Evolutionary conservation across 2,113 vertebrate species (phyloP).

Genomic region (Panurus biarmicus): DNA sequence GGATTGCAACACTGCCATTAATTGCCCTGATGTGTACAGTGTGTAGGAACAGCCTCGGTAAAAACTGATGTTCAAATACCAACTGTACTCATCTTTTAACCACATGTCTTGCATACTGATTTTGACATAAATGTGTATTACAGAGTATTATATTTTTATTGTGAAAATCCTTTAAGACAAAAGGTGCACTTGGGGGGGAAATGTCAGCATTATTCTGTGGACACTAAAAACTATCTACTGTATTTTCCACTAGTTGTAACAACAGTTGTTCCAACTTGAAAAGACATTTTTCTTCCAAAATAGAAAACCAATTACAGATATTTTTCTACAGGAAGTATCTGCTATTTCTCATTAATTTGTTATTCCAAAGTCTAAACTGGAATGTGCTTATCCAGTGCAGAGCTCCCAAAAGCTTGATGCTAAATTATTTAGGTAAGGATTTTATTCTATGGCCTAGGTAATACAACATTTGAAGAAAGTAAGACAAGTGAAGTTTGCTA

Average conservation of each 20-base stretch:
- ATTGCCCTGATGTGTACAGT: conserved; percentile 3
- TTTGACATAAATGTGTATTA: neutral
- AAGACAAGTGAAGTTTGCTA: neutral
- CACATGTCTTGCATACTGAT: conserved; percentile 33
- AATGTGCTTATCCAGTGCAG: neutral
- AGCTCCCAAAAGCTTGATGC: neutral
- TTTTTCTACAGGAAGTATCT: neutral
- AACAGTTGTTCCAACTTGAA: neutral
- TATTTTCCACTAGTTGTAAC: neutral
- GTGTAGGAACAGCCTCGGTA: conserved; percentile 23
- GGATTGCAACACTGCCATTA: neutral
- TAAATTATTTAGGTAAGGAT: neutral
- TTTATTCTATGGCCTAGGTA: neutral
- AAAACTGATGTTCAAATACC: conserved; percentile 46
- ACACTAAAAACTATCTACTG: neutral
- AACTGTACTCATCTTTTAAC: conserved; percentile 18
- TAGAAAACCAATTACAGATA: neutral
- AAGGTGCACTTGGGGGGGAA: neutral
- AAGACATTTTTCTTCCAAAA: neutral
- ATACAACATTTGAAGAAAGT: neutral
- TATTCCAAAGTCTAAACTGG: neutral
- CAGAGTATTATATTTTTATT: neutral
- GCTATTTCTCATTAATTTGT: neutral
- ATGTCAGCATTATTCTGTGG: neutral
- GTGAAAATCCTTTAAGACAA: neutral